These are phyloP conservation scores for Subacronicta megacephala DNA, from an alignment of 2,888 invertebrate genomes.

Conservation along the genomic window DNA sequence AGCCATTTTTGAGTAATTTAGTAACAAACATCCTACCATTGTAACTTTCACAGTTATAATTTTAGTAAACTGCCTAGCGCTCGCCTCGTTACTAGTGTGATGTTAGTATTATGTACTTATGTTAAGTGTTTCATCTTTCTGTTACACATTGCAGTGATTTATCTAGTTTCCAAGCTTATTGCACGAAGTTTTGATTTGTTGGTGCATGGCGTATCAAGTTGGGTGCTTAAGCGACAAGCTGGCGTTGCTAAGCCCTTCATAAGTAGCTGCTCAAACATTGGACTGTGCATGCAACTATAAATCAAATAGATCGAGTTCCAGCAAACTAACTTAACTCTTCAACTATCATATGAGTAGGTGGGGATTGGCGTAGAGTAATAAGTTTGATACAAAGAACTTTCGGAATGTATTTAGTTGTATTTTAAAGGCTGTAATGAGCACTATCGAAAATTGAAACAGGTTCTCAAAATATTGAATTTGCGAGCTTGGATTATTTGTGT, in stretches of 20 bases:
- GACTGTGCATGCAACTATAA: conserved; percentile 29
- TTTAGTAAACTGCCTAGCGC: too few species aligned
- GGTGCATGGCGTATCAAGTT: conserved; percentile 14
- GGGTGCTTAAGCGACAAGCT: conserved; percentile 15
- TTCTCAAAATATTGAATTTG: too few species aligned
- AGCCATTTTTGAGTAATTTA: too few species aligned
- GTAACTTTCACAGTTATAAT: too few species aligned
- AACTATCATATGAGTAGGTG: conserved; percentile 8
- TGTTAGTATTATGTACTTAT: too few species aligned
- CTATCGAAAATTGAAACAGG: too few species aligned
- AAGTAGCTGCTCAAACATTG: conserved; percentile 26
- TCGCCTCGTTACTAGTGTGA: too few species aligned
- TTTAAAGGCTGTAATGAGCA: too few species aligned
- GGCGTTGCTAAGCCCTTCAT: conserved; percentile 18
- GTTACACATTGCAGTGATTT: conserved; percentile 1
- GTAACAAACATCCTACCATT: too few species aligned
- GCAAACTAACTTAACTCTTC: conserved; percentile 6
- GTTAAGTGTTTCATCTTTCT: too few species aligned
- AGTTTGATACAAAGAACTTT: background rate
- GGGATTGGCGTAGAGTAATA: background rate
- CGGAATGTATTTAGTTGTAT: too few species aligned
- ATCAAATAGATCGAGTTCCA: conserved; percentile 43
- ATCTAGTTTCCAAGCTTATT: conserved; percentile 8
- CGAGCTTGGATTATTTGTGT: too few species aligned
- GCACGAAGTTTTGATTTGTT: conserved; percentile 12